Conservation (phyloP, 2,797 vertebrate genomes). For the Sebastes trivittatus region DNA sequence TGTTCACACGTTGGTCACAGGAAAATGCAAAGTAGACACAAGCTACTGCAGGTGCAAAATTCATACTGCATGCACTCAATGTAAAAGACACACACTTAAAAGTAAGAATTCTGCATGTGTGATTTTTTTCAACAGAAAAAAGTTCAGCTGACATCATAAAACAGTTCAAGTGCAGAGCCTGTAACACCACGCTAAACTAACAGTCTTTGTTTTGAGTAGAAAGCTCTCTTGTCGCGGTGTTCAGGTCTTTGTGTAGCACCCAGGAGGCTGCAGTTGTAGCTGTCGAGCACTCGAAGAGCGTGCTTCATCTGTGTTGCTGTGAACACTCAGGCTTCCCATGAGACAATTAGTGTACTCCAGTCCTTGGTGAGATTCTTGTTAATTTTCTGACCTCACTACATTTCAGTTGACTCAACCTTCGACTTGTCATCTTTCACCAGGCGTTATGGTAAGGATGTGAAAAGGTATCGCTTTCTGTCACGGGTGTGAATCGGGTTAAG, state of each 20-base stretch:
- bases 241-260: neutral
- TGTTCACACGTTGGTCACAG: neutral
- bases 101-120: neutral
- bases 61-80: neutral
- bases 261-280: neutral
- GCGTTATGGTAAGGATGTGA: neutral
- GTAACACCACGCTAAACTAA: neutral
- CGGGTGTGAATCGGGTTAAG: neutral
- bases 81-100: neutral
- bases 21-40: constrained; percentile 12
- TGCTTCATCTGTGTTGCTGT: neutral
- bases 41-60: constrained; percentile 11
- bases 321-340: neutral
- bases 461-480: neutral
- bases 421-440: neutral
- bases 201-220: neutral
- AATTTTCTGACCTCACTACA: neutral
- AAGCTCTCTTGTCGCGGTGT: neutral
- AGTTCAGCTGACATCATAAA: neutral
- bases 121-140: neutral
- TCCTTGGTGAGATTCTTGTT: neutral
- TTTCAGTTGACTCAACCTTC: neutral
- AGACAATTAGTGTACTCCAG: neutral
- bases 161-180: neutral
- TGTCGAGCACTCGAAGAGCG: neutral